Base-by-base conservation (phyloP, 2,113 vertebrate genomes). In the Lathamus discolor region DNA sequence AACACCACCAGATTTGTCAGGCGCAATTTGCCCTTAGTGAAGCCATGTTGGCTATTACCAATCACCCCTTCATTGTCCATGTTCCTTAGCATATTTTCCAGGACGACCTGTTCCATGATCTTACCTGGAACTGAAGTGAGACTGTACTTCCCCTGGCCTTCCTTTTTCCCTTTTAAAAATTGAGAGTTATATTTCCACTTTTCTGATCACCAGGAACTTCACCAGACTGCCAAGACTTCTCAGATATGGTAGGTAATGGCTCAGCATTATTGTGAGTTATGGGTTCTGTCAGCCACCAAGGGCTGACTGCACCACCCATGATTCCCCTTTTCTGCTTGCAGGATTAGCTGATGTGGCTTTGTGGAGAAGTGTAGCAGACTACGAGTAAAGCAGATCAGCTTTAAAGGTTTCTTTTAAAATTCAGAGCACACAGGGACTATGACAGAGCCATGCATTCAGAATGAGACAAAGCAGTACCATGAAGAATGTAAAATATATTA, bases 401-500 rank as follows among this genome's bases (percentile, higher is more conserved):
- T 90, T 80, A 51, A 88, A 92, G 24, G 10, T 62, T 78, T 88
- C 43, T 37, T 84, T 96, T 86, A 90, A 93, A 96, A 96, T 95
- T 94, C 90, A 95, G 39, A 86, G 83, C 62, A 91, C 75, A 95
- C 52, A 14, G 74, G 6, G n/a, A 9, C 61, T 74, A 33, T 75
- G 78, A 63, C 59, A 79, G 83, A 86, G 39, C 59, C 62, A 61
- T 88, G 74, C 43, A 93, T 79, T 90, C 49, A 41, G 68, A 92
- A 86, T 74, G 62, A 97, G 86, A 88, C 10, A 74, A 94, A 96
- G 88, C 57, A 95, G 68, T 63, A 87, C 57, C 86, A 91, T 43
- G 25, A 95, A 93, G 67, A 93, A 91, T 80, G 25, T 68, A 86
- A 97, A 95, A 93, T 67, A 48, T 88, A 90, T 95, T 83, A 83